A percentile compares a stretch with the other conserved stretches of the same genome.
These are phyloP conservation scores for Lampropteryx suffumata DNA, from an alignment of 2,888 invertebrate genomes.

Conservation along the genomic window DNA sequence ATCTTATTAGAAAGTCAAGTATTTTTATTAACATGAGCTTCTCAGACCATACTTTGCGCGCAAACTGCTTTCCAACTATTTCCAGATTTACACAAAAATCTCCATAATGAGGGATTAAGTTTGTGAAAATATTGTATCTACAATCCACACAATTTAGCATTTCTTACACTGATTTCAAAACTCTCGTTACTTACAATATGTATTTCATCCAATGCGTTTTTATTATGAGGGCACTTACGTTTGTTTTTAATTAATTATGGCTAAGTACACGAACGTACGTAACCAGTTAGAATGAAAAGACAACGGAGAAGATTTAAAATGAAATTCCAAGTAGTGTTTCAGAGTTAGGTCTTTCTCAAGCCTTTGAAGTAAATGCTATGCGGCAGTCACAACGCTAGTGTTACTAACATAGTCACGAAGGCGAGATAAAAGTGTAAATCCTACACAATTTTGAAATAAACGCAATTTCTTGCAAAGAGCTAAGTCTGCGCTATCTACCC, in stretches of 20 bases:
- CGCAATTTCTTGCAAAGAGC: conserved; percentile 22
- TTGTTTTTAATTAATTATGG: too few relatives aligned
- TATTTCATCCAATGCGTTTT: too few relatives aligned
- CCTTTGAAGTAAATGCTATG: neutral
- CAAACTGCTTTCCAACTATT: conserved; percentile 7
- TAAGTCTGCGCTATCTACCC: conserved; percentile 17
- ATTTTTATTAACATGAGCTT: neutral
- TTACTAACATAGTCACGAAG: conserved; percentile 13
- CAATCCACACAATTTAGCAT: too few relatives aligned
- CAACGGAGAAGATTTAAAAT: too few relatives aligned
- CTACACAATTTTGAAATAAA: conserved; percentile 23
- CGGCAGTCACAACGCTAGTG: conserved; percentile 8
- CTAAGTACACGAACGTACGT: too few relatives aligned
- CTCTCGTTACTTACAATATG: too few relatives aligned
- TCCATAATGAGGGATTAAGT: conserved; percentile 20
- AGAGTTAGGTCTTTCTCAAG: neutral
- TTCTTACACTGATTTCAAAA: too few relatives aligned
- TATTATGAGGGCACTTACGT: too few relatives aligned
- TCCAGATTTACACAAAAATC: conserved; percentile 21
- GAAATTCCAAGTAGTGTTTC: too few relatives aligned
- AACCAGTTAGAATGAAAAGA: too few relatives aligned
- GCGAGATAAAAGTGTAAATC: conserved; percentile 18
- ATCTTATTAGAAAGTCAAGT: too few relatives aligned
- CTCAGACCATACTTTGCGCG: neutral
- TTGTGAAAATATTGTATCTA: conserved; percentile 15